Evolutionary conservation across 2,113 vertebrate species (phyloP).

Genomic region (Pionites leucogaster): DNA sequence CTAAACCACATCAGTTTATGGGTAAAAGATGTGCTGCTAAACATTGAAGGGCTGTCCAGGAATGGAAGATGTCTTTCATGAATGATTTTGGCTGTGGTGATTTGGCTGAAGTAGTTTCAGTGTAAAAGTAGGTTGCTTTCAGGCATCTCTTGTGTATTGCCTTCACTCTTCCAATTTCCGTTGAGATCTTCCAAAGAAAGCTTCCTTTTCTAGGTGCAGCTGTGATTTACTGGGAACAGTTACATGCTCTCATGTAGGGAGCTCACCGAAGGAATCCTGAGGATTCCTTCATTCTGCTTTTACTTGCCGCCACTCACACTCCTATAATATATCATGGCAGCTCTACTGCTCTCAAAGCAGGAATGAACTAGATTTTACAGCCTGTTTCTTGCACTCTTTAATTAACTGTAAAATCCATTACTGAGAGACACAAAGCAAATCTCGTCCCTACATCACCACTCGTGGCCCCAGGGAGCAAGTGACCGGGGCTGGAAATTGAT

Average conservation of each 20-base stretch:
- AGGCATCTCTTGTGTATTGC: neutral
- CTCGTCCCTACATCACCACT: neutral
- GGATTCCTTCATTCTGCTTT: neutral
- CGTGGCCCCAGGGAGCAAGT: slow-evolving; percentile 16
- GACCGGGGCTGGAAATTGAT: slow-evolving; percentile 40
- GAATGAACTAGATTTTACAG: slow-evolving; percentile 30
- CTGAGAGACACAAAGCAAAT: slow-evolving; percentile 43
- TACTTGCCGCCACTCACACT: neutral
- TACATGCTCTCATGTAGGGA: neutral
- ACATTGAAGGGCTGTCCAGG: neutral
- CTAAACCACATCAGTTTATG: neutral
- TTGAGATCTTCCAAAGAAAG: neutral
- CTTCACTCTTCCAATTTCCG: neutral
- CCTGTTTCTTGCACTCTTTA: slow-evolving; percentile 30
- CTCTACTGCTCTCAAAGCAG: neutral
- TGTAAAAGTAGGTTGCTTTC: neutral
- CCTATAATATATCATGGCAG: neutral
- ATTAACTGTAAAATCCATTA: slow-evolving; percentile 59
- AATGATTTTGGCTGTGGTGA: neutral
- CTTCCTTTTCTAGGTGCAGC: neutral
- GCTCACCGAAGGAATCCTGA: neutral
- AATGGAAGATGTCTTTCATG: neutral
- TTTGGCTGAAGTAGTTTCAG: neutral
- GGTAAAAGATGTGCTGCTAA: neutral
- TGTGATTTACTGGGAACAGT: neutral